Percentiles rank a stretch among this genome's conserved stretches.
Evolutionary conservation across 2,888 invertebrate genomes (phyloP).

Genomic region (Ischnus inquisitorius): DNA sequence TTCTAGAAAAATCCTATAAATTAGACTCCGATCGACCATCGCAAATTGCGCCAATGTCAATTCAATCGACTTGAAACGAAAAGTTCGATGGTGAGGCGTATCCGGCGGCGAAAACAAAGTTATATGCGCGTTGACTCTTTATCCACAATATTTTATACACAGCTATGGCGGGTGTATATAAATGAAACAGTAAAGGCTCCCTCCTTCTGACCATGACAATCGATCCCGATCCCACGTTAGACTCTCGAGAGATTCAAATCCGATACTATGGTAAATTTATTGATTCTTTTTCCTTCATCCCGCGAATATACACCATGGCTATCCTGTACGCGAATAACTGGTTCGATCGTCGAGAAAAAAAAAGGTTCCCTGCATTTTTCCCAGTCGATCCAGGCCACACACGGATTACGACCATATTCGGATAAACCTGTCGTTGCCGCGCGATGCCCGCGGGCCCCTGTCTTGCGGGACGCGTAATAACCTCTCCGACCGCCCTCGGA

Average conservation of each 20-base stretch:
- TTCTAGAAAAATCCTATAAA: background rate
- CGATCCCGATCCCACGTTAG: constrained; percentile 51
- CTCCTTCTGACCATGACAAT: background rate
- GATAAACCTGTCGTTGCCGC: constrained; percentile 72
- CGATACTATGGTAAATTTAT: constrained; percentile 44
- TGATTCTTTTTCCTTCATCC: background rate
- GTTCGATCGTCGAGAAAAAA: constrained; percentile 61
- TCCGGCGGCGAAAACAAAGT: constrained; percentile 24
- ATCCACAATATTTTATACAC: constrained; percentile 12
- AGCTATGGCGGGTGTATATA: background rate
- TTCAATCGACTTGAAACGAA: background rate
- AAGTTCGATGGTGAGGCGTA: background rate
- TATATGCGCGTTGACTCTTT: constrained; percentile 18
- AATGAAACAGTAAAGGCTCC: constrained; percentile 24
- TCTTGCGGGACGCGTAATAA: constrained; percentile 49
- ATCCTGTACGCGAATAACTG: constrained; percentile 66
- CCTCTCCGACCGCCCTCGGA: constrained; percentile 23
- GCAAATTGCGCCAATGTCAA: background rate
- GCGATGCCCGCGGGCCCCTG: constrained; percentile 27
- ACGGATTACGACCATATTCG: constrained; percentile 74
- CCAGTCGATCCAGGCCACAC: constrained; percentile 74
- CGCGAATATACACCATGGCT: constrained; percentile 6
- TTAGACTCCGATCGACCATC: background rate
- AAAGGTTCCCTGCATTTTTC: constrained; percentile 63
- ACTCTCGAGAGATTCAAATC: constrained; percentile 34